Base-by-base conservation (phyloP, 2,113 vertebrate species). In the Lagopus leucura region DNA sequence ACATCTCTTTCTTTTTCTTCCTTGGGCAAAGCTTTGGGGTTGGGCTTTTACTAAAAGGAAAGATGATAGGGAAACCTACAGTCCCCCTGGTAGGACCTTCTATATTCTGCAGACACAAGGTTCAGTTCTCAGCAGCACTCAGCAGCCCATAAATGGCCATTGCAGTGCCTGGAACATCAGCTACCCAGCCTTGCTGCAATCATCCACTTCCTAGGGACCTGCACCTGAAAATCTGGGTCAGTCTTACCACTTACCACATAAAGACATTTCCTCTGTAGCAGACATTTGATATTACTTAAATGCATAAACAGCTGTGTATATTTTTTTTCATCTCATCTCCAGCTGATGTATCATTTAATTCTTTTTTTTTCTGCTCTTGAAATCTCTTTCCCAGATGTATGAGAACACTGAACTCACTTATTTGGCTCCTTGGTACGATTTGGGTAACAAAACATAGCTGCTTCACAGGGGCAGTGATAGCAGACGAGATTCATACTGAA, bases 311-410 rank as follows among this genome's bases (percentile, higher is more conserved):
- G 54, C 27, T 54, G 52, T 24, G 22, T 45, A 21, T 8, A 17
- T 61, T 61, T 63, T 40, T 24, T 15, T 40, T 28, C 61, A 47
- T 72, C 40, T 93, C 55, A 71, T 50, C 34, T 82, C 83, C 77
- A 84, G 8, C 30, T 76, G 66, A 72, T 82, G 28, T 0, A 75
- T 93, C 22, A 24, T 66, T 94, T 90, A 81, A 27, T 86, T n/a
- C 36, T 36, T 72, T 73, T 73, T 69, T 71, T 65, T 82, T 70
- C 66, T 13, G 6, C 8, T 57, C 25, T 79, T 92, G 21, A 84
- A 92, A 94, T 94, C 25, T 79, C 48, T 90, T 92, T 82, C 63
- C 66, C 86, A 93, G 86, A 88, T 92, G 81, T 73, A 16, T 93
- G 40, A 22, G 24, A 21, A 58, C 54, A 22, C 30, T 73, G 65